Evolutionary conservation across 2,797 vertebrate genomes (phyloP), one percentile per base, ranked within the genome.

Genomic region (Cossypha caffra): DNA sequence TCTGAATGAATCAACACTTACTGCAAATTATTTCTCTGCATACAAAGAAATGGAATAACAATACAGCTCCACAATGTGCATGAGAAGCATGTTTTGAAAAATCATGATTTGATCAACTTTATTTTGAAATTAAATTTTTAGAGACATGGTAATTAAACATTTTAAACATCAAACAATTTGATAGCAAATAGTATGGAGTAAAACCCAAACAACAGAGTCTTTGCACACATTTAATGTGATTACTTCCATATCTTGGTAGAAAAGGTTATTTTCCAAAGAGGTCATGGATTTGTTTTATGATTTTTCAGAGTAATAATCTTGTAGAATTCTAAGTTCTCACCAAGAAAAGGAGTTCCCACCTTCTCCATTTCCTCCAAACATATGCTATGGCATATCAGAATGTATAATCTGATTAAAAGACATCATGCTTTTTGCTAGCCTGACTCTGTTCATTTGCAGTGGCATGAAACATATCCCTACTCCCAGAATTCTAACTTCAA

Each of bases 361-460:
- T 96, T 91, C 75, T 95, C 85, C 73, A 88, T 96, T 97, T 97
- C 97, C 96, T 97, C 96, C 96, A 97, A 92, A 95, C 87, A 96
- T 94, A 97, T 84, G 68, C 45, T 59, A 26, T 33, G 12, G 45
- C 42, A 87, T 25, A 84, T 66, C 21, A 72, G 76, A 90, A 91
- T 8, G 15, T 50, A 68, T 35, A 63, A 69, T 19, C 40, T 52
- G 38, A 78, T 45, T 67, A 57, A 94, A 93, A 88, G 10, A 78
- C 1, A 13, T 33, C 51, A 24, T 31, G 33, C 2, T n/a, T 93
- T 94, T 63, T 37, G 13, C 89, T 67, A 87, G 71, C 20, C 61
- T 89, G 21, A 71, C 83, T 81, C 37, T 88, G 7, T 25, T 43
- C 51, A 25, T 37, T 64, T 90, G 33, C n/a, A 42, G 43, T 13